Base-by-base conservation (phyloP, 2,888 invertebrate species). In the Scaptomyza polygonia region DNA sequence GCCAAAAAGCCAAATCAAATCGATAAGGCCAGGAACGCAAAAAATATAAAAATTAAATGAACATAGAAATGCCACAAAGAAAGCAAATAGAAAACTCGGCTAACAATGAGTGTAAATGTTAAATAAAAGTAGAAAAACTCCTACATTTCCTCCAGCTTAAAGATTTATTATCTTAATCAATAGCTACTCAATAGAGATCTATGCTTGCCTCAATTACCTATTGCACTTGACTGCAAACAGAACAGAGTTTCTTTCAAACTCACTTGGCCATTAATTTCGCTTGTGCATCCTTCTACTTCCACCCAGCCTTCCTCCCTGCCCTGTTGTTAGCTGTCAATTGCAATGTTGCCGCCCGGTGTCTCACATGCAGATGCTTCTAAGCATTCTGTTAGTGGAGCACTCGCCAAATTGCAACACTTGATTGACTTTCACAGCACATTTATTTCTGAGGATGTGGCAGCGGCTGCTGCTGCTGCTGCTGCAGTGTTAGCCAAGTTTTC, bases 351-450 rank as follows among this genome's bases (percentile, higher is more conserved):
- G 29, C 59, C n/a, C 44, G 34, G 53, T 53, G 56, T 53, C 64
- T 51, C 79, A 61, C 77, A 81, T 83, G 81, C 86, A 81, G 80
- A 81, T 86, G 84, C 25, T 25, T 25, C 25, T 25, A 25, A 25
- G 25, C 25, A 5, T 5, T 34, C 45, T 42, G 25, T 59, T 34
- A 56, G 11, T 56, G 67, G 65, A 61, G 67, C 54, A 67, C 55
- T 62, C 39, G 53, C 59, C 71, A 72, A 70, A 75, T 64, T 87
- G 88, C 85, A 81, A 85, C 82, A 85, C 82, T 82, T 87, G 87
- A 82, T 82, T 82, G 82, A 82, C 86, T 82, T 82, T 82, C 82
- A 78, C 87, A 87, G 87, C 82, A 79, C 82, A 82, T 82, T 82
- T 82, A 82, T 87, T 82, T 76, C 71, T 62, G 56, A 47, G 61